A percentile compares a stretch with the other conserved stretches of the same genome.
Evolutionary conservation across 1,140 invertebrate species (phyloP).

Genomic region (Eupeodes corollae): DNA sequence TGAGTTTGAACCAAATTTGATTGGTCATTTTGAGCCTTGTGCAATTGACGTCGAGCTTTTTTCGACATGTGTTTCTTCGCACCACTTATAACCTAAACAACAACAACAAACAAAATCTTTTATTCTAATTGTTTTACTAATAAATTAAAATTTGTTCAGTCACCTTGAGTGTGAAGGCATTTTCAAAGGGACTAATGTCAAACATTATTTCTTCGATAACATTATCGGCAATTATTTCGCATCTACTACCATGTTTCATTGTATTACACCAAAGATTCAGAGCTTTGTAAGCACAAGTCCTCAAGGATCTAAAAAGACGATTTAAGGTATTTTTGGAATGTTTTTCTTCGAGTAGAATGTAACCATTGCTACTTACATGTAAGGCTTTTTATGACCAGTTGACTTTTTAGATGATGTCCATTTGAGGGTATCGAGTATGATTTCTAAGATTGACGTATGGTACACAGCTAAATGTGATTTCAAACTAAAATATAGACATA

Average conservation of each 20-base stretch:
- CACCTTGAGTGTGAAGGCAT: slow-evolving; percentile 9
- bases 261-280: slow-evolving; percentile 6
- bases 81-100: slow-evolving; percentile 7
- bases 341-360: too few species aligned
- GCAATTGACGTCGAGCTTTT: slow-evolving; percentile 6
- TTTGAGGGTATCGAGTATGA: slow-evolving; percentile 4
- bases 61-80: slow-evolving; percentile 8
- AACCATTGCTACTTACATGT: not conserved
- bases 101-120: not conserved
- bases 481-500: not conserved
- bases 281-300: slow-evolving; percentile 1
- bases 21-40: slow-evolving; percentile 7
- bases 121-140: not conserved
- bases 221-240: slow-evolving; percentile 6
- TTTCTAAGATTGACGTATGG: not conserved
- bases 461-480: slow-evolving; percentile 1
- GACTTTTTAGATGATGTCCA: slow-evolving; percentile 2
- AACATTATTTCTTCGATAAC: slow-evolving; percentile 5
- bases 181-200: slow-evolving; percentile 8
- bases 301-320: not conserved
- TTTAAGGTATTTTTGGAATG: not conserved
- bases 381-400: slow-evolving; percentile 1
- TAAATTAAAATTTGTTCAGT: not conserved
- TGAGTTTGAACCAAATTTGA: slow-evolving; percentile 7
- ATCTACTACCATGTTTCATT: slow-evolving; percentile 2